Evolutionary conservation across 1,140 invertebrate genomes (phyloP).

Genomic region (Proctacanthus coquilletti): DNA sequence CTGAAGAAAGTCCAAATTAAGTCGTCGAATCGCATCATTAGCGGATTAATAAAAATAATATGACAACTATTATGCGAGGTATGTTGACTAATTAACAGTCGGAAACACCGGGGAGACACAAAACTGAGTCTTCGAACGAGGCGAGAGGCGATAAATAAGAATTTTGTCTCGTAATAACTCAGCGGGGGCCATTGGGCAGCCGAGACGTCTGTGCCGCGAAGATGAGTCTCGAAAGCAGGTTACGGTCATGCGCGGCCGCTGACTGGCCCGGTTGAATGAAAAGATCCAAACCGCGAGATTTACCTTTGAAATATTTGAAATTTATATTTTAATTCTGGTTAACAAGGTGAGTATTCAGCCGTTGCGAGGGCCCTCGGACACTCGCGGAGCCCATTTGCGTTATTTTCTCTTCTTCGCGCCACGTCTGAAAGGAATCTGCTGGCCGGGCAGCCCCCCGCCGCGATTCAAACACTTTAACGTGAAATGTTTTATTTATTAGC

Average conservation of each 20-base stretch:
- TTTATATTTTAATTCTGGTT: constrained; percentile 1
- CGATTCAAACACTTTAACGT: constrained; percentile 3
- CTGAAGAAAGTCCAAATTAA: too few species aligned
- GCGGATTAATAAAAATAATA: too few species aligned
- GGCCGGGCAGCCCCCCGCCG: constrained; percentile 2
- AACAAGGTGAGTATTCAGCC: background rate
- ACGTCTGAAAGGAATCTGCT: too few species aligned
- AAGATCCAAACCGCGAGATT: background rate
- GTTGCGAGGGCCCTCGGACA: background rate
- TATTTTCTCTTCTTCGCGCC: too few species aligned
- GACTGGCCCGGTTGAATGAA: background rate
- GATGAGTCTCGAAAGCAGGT: background rate
- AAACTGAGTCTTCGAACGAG: constrained; percentile 32
- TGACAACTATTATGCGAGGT: too few species aligned
- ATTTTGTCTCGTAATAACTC: constrained; percentile 32
- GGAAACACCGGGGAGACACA: too few species aligned
- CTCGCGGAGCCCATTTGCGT: background rate
- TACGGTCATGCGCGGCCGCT: background rate
- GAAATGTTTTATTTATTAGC: constrained; percentile 7
- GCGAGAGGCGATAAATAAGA: constrained; percentile 31
- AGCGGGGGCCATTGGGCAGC: constrained; percentile 26
- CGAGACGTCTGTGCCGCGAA: too few species aligned
- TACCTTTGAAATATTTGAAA: background rate
- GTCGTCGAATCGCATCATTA: too few species aligned
- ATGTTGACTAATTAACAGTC: too few species aligned